Evolutionary conservation across 2,113 vertebrate genomes (phyloP).

Genomic region (Upupa epops): DNA sequence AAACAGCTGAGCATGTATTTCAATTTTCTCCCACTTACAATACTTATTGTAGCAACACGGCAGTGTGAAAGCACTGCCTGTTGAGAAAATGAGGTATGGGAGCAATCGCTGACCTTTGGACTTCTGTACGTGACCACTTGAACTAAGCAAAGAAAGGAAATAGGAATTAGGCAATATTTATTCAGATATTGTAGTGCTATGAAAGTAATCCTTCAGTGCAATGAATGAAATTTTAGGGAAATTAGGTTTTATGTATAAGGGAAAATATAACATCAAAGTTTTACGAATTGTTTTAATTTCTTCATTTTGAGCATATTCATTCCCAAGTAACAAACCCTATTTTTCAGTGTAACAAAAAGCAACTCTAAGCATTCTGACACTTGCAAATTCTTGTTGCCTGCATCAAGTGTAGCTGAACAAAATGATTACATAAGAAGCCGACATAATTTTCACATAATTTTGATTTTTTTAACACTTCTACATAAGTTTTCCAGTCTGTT

Average conservation of each 20-base stretch:
- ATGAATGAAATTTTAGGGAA: not conserved
- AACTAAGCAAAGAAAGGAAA: not conserved
- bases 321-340: not conserved
- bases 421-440: not conserved
- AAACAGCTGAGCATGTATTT: constrained; percentile 17
- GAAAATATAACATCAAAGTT: not conserved
- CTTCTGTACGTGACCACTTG: not conserved
- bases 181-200: not conserved
- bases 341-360: not conserved
- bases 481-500: not conserved
- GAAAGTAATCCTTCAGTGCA: not conserved
- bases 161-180: not conserved
- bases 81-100: not conserved
- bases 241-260: not conserved
- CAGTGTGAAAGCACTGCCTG: not conserved
- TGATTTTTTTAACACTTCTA: rapidly evolving
- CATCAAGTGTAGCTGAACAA: not conserved
- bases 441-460: not conserved
- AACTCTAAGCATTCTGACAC: not conserved
- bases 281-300: not conserved
- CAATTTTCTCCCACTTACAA: constrained; percentile 20
- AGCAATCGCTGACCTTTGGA: not conserved
- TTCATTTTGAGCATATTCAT: not conserved
- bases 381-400: not conserved
- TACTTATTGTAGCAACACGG: not conserved